Evolutionary conservation across 1,140 invertebrate species (phyloP), one percentile per base, ranked within the genome.

Genomic region (Grapholita molesta): DNA sequence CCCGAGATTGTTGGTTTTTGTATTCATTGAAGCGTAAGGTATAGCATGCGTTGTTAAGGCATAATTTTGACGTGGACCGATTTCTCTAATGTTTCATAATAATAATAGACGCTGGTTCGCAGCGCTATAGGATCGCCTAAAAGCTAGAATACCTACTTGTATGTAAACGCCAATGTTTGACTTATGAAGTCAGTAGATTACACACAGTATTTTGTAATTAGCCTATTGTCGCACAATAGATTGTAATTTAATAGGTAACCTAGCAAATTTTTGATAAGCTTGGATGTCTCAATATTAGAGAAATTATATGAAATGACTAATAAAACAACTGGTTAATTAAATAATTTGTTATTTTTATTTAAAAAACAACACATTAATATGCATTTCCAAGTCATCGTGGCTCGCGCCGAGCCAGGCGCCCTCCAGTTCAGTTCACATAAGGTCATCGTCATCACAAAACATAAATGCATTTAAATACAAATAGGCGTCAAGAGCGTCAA

Each of bases 341-440:
- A 89, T 85, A 88, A 82, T 85, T 88, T 85, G 83, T 91, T 88
- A 85, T 89, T 88, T 85, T 88, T 86, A 83, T 81, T 33, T 55
- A 68, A 30, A 88, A 89, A 88, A 89, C 83, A 87, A 89, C 84
- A 89, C 82, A 78, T 89, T 75, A 75, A 79, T 79, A 84, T 89
- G 86, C 89, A 91, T 91, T 91, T 89, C 87, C 87, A 85, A 89
- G 89, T 88, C 89, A 89, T 85, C 79, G 78, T 42, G 53, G 48
- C 53, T 30, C 23, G 8, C 64, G 9, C 33, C 64, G 57, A 9
- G 67, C 18, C 64, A 32, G 55, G 68, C 67, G 66, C 18, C 18
- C 15, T 9, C 42, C 18, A 42, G 33, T 70, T 69, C 67, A 53
- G 67, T 71, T 72, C 67, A 24, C 48, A n/a, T n/a, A n/a, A n/a